These are phyloP conservation scores for Smittia aterrima DNA, from an alignment of 2,888 invertebrate genomes.

Conservation along the genomic window DNA sequence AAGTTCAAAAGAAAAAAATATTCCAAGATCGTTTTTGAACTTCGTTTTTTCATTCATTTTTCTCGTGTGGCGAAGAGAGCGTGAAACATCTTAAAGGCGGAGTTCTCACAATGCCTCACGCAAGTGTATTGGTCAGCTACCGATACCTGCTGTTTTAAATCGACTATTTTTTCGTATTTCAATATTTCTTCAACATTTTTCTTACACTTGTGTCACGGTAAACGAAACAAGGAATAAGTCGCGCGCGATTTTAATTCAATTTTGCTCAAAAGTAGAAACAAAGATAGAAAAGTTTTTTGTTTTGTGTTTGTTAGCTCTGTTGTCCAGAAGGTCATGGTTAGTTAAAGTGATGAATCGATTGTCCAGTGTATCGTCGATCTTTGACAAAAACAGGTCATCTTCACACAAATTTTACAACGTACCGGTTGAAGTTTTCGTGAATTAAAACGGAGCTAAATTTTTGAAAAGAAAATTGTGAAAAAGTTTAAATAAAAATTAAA, in stretches of 20 bases:
- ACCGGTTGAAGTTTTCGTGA: not conserved
- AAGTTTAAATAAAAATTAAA: not conserved
- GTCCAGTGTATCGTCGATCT: conserved; percentile 30
- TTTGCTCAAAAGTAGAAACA: not conserved
- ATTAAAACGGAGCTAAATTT: not conserved
- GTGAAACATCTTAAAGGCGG: conserved; percentile 22
- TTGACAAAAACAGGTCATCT: conserved; percentile 31
- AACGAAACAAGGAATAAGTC: conserved; percentile 35
- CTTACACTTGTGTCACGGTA: conserved; percentile 26
- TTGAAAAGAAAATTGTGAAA: not conserved
- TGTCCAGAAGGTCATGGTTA: conserved; percentile 36
- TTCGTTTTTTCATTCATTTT: conserved; percentile 8
- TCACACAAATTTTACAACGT: not conserved
- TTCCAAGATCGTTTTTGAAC: conserved; percentile 16
- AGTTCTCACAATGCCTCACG: not conserved
- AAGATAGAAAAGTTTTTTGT: conserved; percentile 17
- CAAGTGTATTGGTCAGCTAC: not conserved
- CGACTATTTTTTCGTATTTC: not conserved
- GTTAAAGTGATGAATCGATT: conserved; percentile 26
- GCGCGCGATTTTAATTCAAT: conserved; percentile 33
- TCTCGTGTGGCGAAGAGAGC: not conserved
- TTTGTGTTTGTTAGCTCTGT: conserved; percentile 16
- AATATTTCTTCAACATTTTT: conserved; percentile 6
- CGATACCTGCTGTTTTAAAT: conserved; percentile 28
- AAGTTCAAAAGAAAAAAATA: not conserved